Conservation (phyloP, 2,797 vertebrate genomes). For the Sebastes oblongus region DNA sequence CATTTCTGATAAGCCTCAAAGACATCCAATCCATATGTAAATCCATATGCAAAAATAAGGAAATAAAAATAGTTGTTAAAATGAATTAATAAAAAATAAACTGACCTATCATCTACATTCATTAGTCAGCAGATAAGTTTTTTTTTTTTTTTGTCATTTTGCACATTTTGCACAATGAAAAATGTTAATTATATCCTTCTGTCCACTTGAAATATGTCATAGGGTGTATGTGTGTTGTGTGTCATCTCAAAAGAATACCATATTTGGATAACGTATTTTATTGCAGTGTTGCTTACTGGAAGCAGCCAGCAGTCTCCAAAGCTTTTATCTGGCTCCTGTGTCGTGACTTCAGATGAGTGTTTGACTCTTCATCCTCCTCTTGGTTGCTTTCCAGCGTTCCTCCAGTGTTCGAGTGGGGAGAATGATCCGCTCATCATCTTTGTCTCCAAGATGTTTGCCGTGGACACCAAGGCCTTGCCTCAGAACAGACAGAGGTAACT, state of each 20-base stretch:
- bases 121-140: not conserved
- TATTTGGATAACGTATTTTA: not conserved
- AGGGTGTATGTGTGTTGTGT: not conserved
- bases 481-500: conserved; percentile 90
- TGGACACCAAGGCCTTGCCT: conserved; percentile 88
- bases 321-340: not conserved
- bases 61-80: too few species aligned
- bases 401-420: conserved; percentile 88
- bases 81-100: not conserved
- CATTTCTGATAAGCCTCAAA: too few species aligned
- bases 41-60: not conserved
- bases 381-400: conserved; percentile 83
- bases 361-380: not conserved
- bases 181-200: not conserved
- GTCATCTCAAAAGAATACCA: not conserved
- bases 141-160: not conserved
- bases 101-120: not conserved
- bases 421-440: conserved; percentile 90
- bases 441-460: conserved; percentile 97
- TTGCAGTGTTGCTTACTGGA: not conserved
- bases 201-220: not conserved
- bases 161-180: not conserved
- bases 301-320: not conserved
- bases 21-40: not conserved
- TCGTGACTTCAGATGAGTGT: not conserved